phyloP scores from a whole-genome alignment of 2,113 vertebrate species.

The Pterophyllum scalare region DNA sequence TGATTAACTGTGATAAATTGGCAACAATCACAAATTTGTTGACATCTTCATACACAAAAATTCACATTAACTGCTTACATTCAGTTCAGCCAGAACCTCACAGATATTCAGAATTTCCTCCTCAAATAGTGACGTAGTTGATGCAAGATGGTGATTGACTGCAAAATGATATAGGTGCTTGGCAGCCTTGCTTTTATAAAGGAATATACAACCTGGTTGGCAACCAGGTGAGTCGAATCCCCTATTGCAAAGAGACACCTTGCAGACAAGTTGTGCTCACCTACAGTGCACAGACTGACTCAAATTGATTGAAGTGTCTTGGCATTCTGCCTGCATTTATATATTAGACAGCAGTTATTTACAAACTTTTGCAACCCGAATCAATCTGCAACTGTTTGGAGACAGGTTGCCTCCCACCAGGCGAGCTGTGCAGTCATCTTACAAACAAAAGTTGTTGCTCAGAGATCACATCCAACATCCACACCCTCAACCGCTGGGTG shows the following conservation, averaged over 20 bases:
- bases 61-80: constrained; percentile 2
- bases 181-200: not conserved
- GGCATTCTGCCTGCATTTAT: not conserved
- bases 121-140: not conserved
- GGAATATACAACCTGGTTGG: not conserved
- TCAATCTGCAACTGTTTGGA: not conserved
- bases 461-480: not conserved
- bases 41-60: not conserved
- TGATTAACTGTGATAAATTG: not conserved
- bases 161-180: not conserved
- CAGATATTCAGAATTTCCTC: not conserved
- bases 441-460: too few species aligned
- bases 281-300: not conserved
- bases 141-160: not conserved
- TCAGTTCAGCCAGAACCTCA: not conserved
- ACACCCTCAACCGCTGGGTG: too few species aligned
- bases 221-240: not conserved
- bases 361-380: not conserved
- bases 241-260: not conserved
- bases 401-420: rapidly evolving
- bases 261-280: rapidly evolving
- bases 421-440: not conserved
- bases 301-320: not conserved
- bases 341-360: not conserved
- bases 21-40: not conserved